These are phyloP conservation scores for Margarornis squamiger DNA, from an alignment of 2,797 vertebrate species.

Conservation along the genomic window DNA sequence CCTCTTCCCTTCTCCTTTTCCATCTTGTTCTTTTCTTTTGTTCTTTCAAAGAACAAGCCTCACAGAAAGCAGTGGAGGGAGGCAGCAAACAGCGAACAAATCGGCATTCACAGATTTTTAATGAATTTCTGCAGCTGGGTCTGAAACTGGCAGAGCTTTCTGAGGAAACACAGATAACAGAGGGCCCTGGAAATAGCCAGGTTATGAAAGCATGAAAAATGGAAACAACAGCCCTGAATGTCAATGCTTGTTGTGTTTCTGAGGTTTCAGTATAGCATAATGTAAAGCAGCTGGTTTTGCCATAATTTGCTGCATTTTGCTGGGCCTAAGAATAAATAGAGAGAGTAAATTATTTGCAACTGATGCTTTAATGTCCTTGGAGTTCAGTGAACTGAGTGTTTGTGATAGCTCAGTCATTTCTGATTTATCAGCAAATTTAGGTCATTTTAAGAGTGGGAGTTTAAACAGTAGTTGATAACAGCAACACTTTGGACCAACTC, in stretches of 20 bases:
- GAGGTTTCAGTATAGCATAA: background rate
- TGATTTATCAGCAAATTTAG: conserved; percentile 45
- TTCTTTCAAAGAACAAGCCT: conserved; percentile 30
- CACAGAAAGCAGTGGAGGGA: background rate
- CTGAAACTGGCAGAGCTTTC: conserved; percentile 24
- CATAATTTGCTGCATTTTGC: background rate
- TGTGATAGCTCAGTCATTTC: background rate
- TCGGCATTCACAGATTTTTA: background rate
- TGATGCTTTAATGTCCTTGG: conserved; percentile 20
- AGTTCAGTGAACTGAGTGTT: background rate
- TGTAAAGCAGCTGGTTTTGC: background rate
- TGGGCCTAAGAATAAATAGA: conserved; percentile 7
- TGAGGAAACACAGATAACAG: conserved; percentile 9
- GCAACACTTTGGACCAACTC: background rate
- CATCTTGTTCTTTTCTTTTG: conserved; percentile 25
- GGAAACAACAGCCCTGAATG: background rate
- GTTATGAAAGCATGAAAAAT: conserved; percentile 31
- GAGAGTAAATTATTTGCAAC: background rate
- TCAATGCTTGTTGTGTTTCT: background rate
- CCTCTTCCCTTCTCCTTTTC: conserved; percentile 7
- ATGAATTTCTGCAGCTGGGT: conserved; percentile 57
- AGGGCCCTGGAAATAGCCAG: conserved; percentile 38
- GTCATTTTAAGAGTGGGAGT: conserved; percentile 16
- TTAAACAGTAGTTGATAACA: conserved; percentile 1
- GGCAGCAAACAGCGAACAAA: conserved; percentile 14